Evolutionary conservation across 2,797 vertebrate species (phyloP).

Genomic region (Simalia tracyae): DNA sequence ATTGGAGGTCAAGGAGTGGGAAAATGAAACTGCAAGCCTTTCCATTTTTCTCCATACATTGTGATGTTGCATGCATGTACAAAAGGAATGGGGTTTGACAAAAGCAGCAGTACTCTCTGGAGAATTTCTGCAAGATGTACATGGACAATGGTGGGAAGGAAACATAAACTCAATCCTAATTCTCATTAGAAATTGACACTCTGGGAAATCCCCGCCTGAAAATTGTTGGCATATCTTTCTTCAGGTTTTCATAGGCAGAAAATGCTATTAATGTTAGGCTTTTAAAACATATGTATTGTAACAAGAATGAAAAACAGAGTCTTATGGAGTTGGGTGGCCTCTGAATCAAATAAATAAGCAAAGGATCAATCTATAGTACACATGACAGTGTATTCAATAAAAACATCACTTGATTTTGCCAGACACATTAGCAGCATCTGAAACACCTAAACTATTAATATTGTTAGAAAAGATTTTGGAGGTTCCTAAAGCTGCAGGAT

Average conservation of each 20-base stretch:
- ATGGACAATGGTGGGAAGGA: not conserved
- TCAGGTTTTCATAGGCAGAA: not conserved
- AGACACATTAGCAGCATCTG: not conserved
- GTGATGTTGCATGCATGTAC: not conserved
- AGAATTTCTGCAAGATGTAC: not conserved
- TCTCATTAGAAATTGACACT: not conserved
- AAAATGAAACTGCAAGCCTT: not conserved
- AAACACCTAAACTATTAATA: not conserved
- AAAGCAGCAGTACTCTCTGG: not conserved
- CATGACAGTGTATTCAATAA: not conserved
- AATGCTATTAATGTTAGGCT: not conserved
- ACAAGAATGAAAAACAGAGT: not conserved
- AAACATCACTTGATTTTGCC: not conserved
- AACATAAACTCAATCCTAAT: not conserved
- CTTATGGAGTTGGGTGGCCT: not conserved
- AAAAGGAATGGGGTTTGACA: not conserved
- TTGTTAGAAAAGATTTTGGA: not conserved
- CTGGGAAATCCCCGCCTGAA: not conserved
- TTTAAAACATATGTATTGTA: not conserved
- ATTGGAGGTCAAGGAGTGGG: not conserved
- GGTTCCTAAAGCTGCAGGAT: not conserved
- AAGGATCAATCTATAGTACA: not conserved
- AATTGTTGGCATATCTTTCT: not conserved
- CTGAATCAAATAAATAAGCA: not conserved
- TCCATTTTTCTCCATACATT: not conserved